A percentile compares a stretch with the other conserved stretches of the same genome.
Evolutionary conservation across 2,113 vertebrate genomes (phyloP).

Genomic region (Carlito syrichta): DNA sequence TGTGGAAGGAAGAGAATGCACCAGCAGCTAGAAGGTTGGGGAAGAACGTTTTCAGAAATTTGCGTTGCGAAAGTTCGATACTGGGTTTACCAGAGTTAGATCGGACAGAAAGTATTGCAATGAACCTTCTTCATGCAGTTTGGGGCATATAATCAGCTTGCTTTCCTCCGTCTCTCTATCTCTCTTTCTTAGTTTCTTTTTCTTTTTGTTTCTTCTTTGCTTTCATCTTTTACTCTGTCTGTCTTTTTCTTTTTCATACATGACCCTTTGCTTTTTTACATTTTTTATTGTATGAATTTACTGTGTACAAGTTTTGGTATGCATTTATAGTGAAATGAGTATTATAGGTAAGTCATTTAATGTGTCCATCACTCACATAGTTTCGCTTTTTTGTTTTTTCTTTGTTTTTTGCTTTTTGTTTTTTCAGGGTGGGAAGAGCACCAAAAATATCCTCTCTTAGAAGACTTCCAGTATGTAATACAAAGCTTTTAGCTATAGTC

Average conservation of each 20-base stretch:
- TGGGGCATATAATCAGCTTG: neutral
- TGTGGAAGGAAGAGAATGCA: neutral
- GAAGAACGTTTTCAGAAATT: neutral
- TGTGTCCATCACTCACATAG: neutral
- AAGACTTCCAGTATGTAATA: neutral
- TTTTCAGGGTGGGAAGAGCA: neutral
- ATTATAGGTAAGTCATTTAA: neutral
- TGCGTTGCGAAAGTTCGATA: neutral
- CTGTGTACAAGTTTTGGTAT: neutral
- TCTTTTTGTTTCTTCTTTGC: neutral
- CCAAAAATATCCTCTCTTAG: neutral
- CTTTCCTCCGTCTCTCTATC: neutral
- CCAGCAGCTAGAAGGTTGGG: neutral
- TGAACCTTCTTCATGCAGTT: neutral
- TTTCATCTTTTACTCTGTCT: no score
- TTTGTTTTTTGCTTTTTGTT: no score
- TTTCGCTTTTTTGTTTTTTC: no score
- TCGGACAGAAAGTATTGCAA: neutral
- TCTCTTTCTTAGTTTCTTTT: neutral
- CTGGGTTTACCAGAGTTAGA: neutral
- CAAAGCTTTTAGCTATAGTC: neutral
- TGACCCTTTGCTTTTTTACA: neutral
- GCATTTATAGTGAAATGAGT: neutral
- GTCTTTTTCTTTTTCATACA: neutral
- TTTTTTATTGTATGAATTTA: neutral